These are phyloP conservation scores for Danio albolineatus DNA, from an alignment of 2,797 vertebrate species.

Conservation along the genomic window DNA sequence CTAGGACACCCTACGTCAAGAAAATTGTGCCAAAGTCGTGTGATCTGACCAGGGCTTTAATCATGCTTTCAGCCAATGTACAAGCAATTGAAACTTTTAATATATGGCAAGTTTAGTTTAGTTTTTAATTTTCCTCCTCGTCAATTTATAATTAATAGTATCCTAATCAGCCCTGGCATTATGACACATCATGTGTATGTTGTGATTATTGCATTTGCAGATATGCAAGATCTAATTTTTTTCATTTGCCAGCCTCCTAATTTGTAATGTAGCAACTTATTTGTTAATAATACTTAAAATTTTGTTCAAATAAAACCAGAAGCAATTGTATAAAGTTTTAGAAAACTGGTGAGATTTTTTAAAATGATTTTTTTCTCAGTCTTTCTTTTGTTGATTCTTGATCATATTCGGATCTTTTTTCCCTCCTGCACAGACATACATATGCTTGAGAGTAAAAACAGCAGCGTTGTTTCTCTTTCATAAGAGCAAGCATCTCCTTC, in stretches of 20 bases:
- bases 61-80: too few relatives aligned
- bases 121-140: too few relatives aligned
- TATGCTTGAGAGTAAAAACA: not conserved
- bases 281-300: too few relatives aligned
- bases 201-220: too few relatives aligned
- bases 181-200: too few relatives aligned
- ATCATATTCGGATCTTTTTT: slow-evolving; percentile 22
- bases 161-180: too few relatives aligned
- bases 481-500: not conserved
- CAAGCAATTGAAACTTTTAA: too few relatives aligned
- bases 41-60: too few relatives aligned
- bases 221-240: not conserved
- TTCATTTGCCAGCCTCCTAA: not conserved
- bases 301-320: not conserved
- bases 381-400: slow-evolving; percentile 32
- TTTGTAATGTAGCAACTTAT: not conserved
- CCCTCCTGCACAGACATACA: not conserved
- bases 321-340: not conserved
- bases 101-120: too few relatives aligned
- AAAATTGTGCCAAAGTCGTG: too few relatives aligned
- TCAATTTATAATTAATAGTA: too few relatives aligned
- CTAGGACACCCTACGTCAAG: too few relatives aligned
- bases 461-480: not conserved
- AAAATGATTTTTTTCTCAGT: not conserved
- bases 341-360: not conserved